phyloP scores from a whole-genome alignment of 2,797 vertebrate genomes.

The Natrix natrix region DNA sequence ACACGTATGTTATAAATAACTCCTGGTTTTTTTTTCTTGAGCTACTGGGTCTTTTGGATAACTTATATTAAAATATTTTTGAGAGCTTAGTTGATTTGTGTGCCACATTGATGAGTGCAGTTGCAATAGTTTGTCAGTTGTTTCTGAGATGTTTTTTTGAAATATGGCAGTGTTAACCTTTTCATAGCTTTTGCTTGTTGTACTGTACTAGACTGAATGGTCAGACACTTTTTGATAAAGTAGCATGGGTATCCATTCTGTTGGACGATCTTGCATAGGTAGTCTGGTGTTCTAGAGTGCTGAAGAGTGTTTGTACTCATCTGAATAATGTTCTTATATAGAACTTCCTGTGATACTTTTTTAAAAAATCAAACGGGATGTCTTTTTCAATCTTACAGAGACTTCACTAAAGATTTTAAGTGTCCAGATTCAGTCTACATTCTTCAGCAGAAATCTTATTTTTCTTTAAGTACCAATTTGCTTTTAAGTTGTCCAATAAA shows the following conservation, averaged over 20 bases:
- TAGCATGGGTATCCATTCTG: neutral
- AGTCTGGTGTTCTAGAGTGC: neutral
- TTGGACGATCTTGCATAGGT: neutral
- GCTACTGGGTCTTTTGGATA: neutral
- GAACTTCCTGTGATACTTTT: neutral
- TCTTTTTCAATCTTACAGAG: neutral
- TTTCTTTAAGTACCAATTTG: neutral
- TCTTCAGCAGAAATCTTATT: neutral
- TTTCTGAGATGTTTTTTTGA: neutral
- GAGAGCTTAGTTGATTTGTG: neutral
- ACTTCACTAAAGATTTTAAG: neutral
- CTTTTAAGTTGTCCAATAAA: neutral
- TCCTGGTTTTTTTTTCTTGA: neutral
- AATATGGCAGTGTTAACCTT: neutral
- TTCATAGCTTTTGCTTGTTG: neutral
- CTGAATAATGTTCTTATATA: neutral
- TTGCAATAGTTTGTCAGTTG: neutral
- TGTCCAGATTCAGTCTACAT: neutral
- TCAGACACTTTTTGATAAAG: neutral
- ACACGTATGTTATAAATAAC: neutral
- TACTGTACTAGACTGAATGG: neutral
- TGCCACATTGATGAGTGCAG: neutral
- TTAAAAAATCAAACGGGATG: neutral
- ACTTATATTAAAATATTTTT: neutral
- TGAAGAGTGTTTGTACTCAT: neutral